A percentile compares a stretch with the other conserved stretches of the same genome.
Evolutionary conservation across 2,113 vertebrate genomes (phyloP).

Genomic region (Ceyx cyanopectus): DNA sequence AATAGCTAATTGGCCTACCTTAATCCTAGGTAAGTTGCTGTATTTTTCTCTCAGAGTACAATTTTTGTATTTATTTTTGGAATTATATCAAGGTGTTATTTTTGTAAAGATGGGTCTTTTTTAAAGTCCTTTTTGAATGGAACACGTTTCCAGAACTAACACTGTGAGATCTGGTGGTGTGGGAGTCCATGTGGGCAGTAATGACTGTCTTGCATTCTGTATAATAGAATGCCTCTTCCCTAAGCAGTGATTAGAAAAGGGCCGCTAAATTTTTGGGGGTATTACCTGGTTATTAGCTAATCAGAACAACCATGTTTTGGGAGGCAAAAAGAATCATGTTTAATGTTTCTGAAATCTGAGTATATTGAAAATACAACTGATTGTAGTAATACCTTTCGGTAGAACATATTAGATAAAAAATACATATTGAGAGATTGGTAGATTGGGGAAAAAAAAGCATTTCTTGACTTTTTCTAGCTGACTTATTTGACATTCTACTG

Average conservation of each 20-base stretch:
- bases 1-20: constrained; percentile 97
- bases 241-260: background rate
- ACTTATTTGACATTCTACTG: constrained; percentile 97
- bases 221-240: background rate
- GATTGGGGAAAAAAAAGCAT: background rate
- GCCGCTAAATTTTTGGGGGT: background rate
- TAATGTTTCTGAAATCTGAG: background rate
- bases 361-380: background rate
- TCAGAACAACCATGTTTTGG: background rate
- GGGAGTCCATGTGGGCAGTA: background rate
- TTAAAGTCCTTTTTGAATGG: background rate
- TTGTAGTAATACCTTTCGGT: background rate
- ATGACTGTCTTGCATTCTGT: background rate
- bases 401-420: background rate
- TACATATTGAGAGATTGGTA: background rate
- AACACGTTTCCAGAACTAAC: background rate
- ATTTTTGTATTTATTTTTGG: background rate
- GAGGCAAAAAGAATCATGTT: background rate
- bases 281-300: background rate
- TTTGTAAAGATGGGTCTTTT: background rate
- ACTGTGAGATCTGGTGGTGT: background rate
- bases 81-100: background rate
- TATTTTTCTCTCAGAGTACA: background rate
- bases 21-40: constrained; percentile 91
- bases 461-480: constrained; percentile 82